phyloP scores from a whole-genome alignment of 2,797 vertebrate genomes.

The Sebastes taczanowskii region DNA sequence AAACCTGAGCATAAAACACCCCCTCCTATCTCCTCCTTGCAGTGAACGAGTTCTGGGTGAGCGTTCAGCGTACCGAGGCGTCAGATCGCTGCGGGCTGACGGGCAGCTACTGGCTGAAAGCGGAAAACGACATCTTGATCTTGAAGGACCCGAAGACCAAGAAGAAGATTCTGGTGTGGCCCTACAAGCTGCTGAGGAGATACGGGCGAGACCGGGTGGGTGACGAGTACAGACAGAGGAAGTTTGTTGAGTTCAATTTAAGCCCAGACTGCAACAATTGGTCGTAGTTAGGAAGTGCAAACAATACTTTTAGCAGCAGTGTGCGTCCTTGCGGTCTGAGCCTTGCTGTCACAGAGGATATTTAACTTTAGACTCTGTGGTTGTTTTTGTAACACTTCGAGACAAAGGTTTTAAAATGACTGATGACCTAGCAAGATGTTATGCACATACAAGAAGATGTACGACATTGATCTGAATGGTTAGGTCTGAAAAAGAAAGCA shows the following conservation, averaged over 20 bases:
- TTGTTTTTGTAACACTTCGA: not conserved
- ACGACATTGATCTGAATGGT: not conserved
- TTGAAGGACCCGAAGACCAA: constrained; percentile 86
- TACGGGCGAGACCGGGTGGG: constrained; percentile 94
- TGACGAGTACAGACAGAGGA: not conserved
- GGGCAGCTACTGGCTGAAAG: constrained; percentile 89
- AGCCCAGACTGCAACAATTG: rapidly evolving
- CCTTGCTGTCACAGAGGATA: not conserved
- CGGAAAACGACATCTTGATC: constrained; percentile 84
- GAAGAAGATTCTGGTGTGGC: constrained; percentile 87
- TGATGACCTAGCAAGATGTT: constrained; percentile 14
- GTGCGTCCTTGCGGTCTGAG: not conserved
- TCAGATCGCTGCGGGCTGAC: constrained; percentile 90
- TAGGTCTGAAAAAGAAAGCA: not conserved
- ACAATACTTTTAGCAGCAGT: not conserved
- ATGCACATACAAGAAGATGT: not conserved
- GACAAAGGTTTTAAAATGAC: not conserved
- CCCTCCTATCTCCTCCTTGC: not conserved
- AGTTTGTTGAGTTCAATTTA: not conserved
- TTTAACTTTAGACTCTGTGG: not conserved
- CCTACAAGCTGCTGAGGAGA: constrained; percentile 93
- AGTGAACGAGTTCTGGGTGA: constrained; percentile 95
- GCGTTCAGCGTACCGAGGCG: constrained; percentile 90
- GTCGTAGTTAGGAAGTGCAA: not conserved
- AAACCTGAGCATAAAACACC: not conserved